These are phyloP conservation scores for Oryzias celebensis DNA, from an alignment of 2,113 vertebrate species.

Conservation along the genomic window DNA sequence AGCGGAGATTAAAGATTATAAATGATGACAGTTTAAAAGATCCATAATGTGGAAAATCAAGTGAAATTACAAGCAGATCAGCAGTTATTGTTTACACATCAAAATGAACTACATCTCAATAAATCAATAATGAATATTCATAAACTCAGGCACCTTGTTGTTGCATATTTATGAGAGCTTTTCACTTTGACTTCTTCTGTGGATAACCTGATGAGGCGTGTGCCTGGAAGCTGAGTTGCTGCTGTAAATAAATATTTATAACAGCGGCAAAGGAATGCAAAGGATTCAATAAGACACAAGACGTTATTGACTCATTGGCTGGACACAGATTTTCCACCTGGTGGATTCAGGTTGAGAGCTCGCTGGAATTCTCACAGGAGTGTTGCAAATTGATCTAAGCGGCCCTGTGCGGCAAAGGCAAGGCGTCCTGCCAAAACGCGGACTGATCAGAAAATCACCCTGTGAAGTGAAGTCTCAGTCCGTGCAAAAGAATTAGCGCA, in stretches of 20 bases:
- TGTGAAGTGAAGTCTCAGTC: constrained; percentile 19
- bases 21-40: not conserved
- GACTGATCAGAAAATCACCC: constrained; percentile 38
- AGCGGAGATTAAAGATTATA: not conserved
- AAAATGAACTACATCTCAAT: constrained; percentile 22
- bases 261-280: constrained; percentile 22
- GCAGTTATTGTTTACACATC: constrained; percentile 2
- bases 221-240: not conserved
- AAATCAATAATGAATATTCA: constrained; percentile 48
- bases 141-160: not conserved
- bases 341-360: constrained; percentile 10
- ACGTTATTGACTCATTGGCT: constrained; percentile 34
- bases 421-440: not conserved
- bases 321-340: constrained; percentile 20
- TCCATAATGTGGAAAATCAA: constrained; percentile 7
- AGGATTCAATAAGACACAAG: constrained; percentile 19
- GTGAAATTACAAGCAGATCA: constrained; percentile 1
- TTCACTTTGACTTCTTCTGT: constrained; percentile 33
- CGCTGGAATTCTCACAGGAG: too few species aligned
- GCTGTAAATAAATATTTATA: constrained; percentile 48
- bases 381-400: too few species aligned
- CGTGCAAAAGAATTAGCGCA: not conserved
- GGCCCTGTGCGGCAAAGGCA: constrained; percentile 20
- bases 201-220: constrained; percentile 15
- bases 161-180: constrained; percentile 39